Evolutionary conservation across 2,888 invertebrate genomes (phyloP), one percentile per base, ranked within the genome.

Genomic region (Caradrina clavipalpis): DNA sequence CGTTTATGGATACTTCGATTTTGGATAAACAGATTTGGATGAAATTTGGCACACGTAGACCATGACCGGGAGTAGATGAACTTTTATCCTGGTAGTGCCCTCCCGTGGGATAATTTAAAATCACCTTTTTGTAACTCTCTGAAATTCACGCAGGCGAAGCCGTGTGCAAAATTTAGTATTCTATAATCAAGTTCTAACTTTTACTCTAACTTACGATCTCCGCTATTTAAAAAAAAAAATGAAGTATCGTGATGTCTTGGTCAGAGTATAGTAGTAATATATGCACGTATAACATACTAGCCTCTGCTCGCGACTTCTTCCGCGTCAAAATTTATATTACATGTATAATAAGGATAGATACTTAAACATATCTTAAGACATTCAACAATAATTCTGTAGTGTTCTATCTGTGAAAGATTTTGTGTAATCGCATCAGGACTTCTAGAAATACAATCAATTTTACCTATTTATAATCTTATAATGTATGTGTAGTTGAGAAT

Each of bases 201-300:
- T 31, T 13, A 11, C 19, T 13, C n/a, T n/a, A n/a, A n/a, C 22
- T 17, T 66, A 19, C 10, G 31, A 31, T 68, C n/a, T 69, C 22
- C 13, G 26, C 45, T 53, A 60, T 69, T 53, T 39, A 39, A 31
- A 4, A 21, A 56, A 21, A 19, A 13, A 0, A 31, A 39, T 50
- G 13, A 26, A 26, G 17, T 17, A 26, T 19, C 4, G 19, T 19
- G 10, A 49, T 19, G 4, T 45, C 45, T 2, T 5, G 45, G 11
- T 19, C n/a, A 22, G 6, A 15, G 8, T 1, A 31, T 31, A 7
- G 8, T 5, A n/a, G 10, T n/a, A 22, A 35, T 2, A 5, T 4
- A 31, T 21, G 7, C 17, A 57, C n/a, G 15, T 51, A 17, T 45
- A 15, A 64, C 35, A 26, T 42, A 51, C 45, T 5, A 45, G 45